Evolutionary conservation across 2,797 vertebrate genomes (phyloP).

Genomic region (Fistularia tabacaria): DNA sequence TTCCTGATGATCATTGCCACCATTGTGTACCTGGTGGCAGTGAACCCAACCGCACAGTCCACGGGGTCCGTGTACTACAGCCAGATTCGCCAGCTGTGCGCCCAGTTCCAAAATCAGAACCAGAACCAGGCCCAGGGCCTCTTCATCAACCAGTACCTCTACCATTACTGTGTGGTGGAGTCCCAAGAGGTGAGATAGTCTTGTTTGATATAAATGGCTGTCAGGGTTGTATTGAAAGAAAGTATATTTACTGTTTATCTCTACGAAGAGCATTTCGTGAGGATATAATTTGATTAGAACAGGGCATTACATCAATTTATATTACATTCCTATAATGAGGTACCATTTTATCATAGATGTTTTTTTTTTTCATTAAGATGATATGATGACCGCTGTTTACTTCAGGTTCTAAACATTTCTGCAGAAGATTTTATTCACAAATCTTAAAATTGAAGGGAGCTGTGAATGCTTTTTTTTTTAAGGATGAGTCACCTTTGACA

Average conservation of each 20-base stretch:
- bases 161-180: conserved; percentile 92
- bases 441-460: too few species aligned
- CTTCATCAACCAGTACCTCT: conserved; percentile 88
- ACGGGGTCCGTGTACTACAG: conserved; percentile 81
- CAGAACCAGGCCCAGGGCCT: conserved; percentile 72
- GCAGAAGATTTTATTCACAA: too few species aligned
- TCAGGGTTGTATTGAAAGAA: neutral
- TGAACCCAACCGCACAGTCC: conserved; percentile 85
- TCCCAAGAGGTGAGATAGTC: conserved; percentile 83
- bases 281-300: too few species aligned
- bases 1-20: conserved; percentile 84
- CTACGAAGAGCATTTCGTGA: too few species aligned
- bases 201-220: neutral
- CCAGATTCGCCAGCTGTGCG: conserved; percentile 80
- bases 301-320: too few species aligned
- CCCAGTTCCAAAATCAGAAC: conserved; percentile 76
- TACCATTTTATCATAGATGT: too few species aligned
- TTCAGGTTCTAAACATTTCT: too few species aligned
- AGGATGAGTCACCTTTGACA: too few species aligned
- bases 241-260: neutral
- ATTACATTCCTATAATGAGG: too few species aligned
- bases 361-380: too few species aligned
- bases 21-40: conserved; percentile 85
- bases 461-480: too few species aligned
- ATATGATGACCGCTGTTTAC: too few species aligned